Evolutionary conservation across 2,113 vertebrate genomes (phyloP), one percentile per base, ranked within the genome.

Genomic region (Leptobrachium ailaonicum): DNA sequence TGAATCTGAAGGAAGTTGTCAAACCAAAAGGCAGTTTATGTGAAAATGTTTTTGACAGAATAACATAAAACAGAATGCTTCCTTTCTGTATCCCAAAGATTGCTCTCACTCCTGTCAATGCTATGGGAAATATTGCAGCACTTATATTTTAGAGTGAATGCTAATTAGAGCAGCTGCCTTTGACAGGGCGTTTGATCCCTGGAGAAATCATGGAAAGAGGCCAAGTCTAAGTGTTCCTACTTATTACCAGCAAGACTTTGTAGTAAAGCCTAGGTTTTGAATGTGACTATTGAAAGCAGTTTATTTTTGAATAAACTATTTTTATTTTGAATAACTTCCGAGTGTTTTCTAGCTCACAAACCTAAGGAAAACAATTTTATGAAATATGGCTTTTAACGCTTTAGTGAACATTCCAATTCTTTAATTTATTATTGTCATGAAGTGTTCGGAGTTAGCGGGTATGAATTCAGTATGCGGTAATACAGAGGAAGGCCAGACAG

Each of bases 151-250:
- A 8, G 81, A 85, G 80, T 76, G 86, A 88, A 86, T 83, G 79
- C 84, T 88, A 88, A 89, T 86, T 89, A 87, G 80, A 89, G 76
- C 83, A 89, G 41, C 75, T 87, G 82, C 47, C 56, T 85, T 85
- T 77, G 77, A 80, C 72, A 86, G 68, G 8, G 67, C 84, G 80
- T 74, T 66, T 82, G 79, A 76, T 84, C 87, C 70, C 82, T 10
- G 43, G 75, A 87, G 87, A 84, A 86, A 88, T 82, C 75, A 76
- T 50, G 44, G 71, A 87, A 84, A 87, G 82, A 84, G 82, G 41
- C 60, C 86, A 67, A 47, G 32, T 83, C 77, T 77, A 75, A 87
- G 44, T 82, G 75, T 84, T 84, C 85, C 41, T 82, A 69, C 74
- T 77, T 64, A 64, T 72, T 69, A 62, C 81, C 53, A 76, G 69